A percentile compares a stretch with the other conserved stretches of the same genome.
Evolutionary conservation across 1,140 invertebrate genomes (phyloP).

Genomic region (Rhynchophorus ferrugineus): DNA sequence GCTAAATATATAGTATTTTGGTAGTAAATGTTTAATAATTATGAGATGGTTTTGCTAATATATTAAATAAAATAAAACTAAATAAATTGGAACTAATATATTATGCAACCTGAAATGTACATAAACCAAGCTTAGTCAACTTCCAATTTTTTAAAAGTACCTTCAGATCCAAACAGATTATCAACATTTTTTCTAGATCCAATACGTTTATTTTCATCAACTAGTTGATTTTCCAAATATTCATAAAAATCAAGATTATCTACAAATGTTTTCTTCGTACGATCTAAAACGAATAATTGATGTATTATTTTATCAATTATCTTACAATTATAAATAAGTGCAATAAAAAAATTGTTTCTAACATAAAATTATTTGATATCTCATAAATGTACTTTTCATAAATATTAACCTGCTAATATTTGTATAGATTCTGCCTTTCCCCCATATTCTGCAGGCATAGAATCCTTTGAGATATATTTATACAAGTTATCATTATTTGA

Average conservation of each 20-base stretch:
- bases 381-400: too few relatives aligned
- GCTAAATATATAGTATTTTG: too few relatives aligned
- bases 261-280: conserved; percentile 9
- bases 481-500: conserved; percentile 32
- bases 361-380: too few relatives aligned
- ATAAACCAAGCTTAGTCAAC: conserved; percentile 50
- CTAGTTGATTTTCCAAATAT: conserved; percentile 40
- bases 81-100: too few relatives aligned
- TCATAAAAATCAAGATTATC: conserved; percentile 11
- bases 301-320: too few relatives aligned
- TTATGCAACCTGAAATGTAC: too few relatives aligned
- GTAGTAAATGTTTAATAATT: too few relatives aligned
- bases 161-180: conserved; percentile 58
- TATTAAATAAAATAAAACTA: too few relatives aligned
- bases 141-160: conserved; percentile 63
- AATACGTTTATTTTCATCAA: conserved; percentile 51
- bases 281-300: too few relatives aligned
- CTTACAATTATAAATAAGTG: too few relatives aligned
- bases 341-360: too few relatives aligned
- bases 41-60: too few relatives aligned
- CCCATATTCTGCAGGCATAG: conserved; percentile 48
- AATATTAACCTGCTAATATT: conserved; percentile 36
- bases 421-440: conserved; percentile 38
- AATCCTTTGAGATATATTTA: conserved; percentile 31
- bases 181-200: conserved; percentile 53